Conservation (phyloP, 2,797 vertebrate genomes). For the Gastrophryne carolinensis region DNA sequence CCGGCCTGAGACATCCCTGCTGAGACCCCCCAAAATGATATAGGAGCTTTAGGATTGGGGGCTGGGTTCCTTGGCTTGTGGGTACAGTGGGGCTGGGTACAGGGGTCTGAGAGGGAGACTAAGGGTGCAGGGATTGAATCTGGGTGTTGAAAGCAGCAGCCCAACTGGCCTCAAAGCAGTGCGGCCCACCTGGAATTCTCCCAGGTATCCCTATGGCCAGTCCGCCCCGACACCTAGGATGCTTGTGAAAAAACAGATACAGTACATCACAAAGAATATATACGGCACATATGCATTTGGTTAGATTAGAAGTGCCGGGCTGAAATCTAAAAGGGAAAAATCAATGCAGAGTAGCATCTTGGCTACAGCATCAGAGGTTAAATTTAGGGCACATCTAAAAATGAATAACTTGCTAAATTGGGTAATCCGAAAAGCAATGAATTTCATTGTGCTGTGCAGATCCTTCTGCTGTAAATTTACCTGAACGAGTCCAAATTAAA, state of each 20-base stretch:
- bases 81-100: no score
- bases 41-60: no score
- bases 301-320: conserved; percentile 8
- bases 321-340: conserved; percentile 44
- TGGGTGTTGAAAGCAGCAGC: no score
- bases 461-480: conserved; percentile 4
- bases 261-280: conserved; percentile 44
- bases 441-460: conserved; percentile 20
- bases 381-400: conserved; percentile 44
- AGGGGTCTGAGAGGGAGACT: no score
- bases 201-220: no score
- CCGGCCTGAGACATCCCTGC: no score
- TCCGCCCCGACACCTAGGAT: no score
- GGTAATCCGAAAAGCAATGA: conserved; percentile 49
- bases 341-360: conserved; percentile 48
- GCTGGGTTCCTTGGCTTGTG: no score
- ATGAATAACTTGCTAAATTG: conserved; percentile 49
- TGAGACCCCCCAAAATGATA: no score
- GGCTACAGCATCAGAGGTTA: conserved; percentile 45
- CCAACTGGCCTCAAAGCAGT: no score
- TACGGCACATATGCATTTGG: conserved; percentile 26
- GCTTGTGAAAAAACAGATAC: conserved; percentile 22
- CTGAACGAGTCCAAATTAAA: background rate
- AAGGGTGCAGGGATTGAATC: no score
- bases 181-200: no score